Evolutionary conservation across 2,888 invertebrate genomes (phyloP).

Genomic region (Acleris sparsana): DNA sequence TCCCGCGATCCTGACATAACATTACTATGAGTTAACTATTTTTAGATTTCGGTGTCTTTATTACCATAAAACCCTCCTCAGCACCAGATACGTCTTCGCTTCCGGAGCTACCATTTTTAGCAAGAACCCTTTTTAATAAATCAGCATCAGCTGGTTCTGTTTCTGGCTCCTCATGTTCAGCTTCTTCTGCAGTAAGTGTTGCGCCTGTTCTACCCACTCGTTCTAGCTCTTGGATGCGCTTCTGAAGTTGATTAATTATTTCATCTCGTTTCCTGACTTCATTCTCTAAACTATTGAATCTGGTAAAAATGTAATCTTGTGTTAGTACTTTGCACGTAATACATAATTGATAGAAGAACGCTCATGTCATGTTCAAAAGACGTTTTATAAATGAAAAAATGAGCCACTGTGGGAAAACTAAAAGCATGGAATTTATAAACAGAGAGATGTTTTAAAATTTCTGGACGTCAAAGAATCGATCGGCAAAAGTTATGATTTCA

Average conservation of each 20-base stretch:
- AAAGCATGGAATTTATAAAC: too few relatives aligned
- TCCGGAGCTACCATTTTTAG: conserved; percentile 72
- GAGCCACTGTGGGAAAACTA: too few relatives aligned
- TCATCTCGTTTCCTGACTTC: conserved; percentile 92
- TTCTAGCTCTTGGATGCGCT: conserved; percentile 88
- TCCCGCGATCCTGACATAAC: too few relatives aligned
- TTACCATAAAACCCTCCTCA: conserved; percentile 80
- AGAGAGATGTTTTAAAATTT: too few relatives aligned
- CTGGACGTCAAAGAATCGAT: not conserved
- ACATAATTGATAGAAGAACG: not conserved
- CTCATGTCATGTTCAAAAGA: too few relatives aligned
- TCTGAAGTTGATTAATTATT: conserved; percentile 90
- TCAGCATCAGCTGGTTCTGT: conserved; percentile 38
- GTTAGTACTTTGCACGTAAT: not conserved
- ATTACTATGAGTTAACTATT: too few relatives aligned
- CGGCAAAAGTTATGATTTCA: not conserved
- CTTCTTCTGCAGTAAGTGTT: conserved; percentile 42
- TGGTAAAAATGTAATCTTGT: conserved; percentile 46
- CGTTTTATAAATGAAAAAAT: too few relatives aligned
- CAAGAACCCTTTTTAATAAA: conserved; percentile 42
- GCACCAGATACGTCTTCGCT: conserved; percentile 73
- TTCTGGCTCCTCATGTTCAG: conserved; percentile 41
- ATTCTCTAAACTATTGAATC: conserved; percentile 89
- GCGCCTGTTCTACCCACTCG: conserved; percentile 58
- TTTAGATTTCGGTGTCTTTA: not conserved